Percentiles rank a stretch among this genome's conserved stretches.
Conservation (phyloP, 2,113 vertebrate genomes). For the Albula goreensis region DNA sequence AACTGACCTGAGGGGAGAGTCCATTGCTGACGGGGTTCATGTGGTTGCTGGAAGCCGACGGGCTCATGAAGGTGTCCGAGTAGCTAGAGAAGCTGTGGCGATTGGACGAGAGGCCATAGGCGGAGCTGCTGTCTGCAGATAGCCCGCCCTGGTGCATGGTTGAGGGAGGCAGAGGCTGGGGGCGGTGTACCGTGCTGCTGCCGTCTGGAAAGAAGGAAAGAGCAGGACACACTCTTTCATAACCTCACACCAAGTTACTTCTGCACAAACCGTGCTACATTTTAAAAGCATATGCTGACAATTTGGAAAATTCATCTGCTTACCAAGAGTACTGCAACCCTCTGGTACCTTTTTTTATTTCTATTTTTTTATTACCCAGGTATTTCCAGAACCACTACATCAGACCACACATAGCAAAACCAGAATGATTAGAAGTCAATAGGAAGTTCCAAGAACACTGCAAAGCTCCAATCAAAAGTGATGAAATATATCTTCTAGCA, state of each 20-base stretch:
- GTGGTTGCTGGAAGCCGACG: slow-evolving; percentile 81
- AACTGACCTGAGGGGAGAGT: slow-evolving; percentile 89
- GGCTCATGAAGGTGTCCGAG: slow-evolving; percentile 92
- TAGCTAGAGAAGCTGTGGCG: slow-evolving; percentile 94
- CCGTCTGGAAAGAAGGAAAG: slow-evolving; percentile 67
- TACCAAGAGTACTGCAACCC: too few species aligned
- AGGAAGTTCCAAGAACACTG: too few species aligned
- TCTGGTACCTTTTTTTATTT: too few species aligned
- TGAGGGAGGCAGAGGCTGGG: slow-evolving; percentile 90
- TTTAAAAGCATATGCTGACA: neutral
- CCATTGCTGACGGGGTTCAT: slow-evolving; percentile 93
- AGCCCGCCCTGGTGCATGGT: slow-evolving; percentile 92
- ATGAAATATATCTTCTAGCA: too few species aligned
- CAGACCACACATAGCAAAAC: too few species aligned
- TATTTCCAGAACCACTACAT: too few species aligned
- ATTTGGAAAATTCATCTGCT: too few species aligned
- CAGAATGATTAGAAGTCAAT: too few species aligned
- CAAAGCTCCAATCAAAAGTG: too few species aligned
- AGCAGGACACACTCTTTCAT: too few species aligned
- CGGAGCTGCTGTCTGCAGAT: slow-evolving; percentile 75
- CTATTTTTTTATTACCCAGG: too few species aligned
- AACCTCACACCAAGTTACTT: neutral
- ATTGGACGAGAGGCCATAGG: slow-evolving; percentile 80
- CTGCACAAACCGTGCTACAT: too few species aligned
- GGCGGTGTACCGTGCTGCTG: slow-evolving; percentile 86